Conservation (phyloP, 2,797 vertebrate species). For the Sarcoramphus papa region DNA sequence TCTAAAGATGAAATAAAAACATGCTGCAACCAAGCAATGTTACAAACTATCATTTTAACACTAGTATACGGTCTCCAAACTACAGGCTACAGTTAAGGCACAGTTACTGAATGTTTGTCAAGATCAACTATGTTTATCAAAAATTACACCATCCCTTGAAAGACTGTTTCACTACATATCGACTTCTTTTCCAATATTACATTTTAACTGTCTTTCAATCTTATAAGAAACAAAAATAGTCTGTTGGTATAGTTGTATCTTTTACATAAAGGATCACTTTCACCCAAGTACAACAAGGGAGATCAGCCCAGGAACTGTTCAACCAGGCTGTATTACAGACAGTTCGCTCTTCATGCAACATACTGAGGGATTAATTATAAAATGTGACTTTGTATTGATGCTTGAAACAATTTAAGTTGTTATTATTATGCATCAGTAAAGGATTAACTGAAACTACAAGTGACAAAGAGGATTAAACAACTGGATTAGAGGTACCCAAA, state of each 20-base stretch:
- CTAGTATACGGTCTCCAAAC: accelerated
- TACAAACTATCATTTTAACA: neutral
- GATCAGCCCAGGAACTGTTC: neutral
- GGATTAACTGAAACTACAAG: slow-evolving; percentile 32
- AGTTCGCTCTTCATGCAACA: neutral
- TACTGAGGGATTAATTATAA: slow-evolving; percentile 2
- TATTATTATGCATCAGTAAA: neutral
- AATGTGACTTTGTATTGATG: neutral
- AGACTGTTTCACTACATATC: neutral
- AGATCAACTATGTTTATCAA: neutral
- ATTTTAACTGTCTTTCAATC: neutral
- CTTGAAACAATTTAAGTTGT: slow-evolving; percentile 4
- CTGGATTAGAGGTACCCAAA: slow-evolving; percentile 11
- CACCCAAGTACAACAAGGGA: neutral
- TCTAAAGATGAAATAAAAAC: neutral
- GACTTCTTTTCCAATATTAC: neutral
- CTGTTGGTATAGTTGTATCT: too few relatives aligned
- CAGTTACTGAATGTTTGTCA: neutral
- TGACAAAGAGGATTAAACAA: slow-evolving; percentile 28
- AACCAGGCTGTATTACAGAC: neutral
- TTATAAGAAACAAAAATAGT: neutral
- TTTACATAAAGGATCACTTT: neutral
- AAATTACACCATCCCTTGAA: neutral
- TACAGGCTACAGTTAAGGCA: neutral
- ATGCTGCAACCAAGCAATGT: neutral